Base-by-base conservation (phyloP, 2,888 invertebrate genomes). In the Adineta ricciae region DNA sequence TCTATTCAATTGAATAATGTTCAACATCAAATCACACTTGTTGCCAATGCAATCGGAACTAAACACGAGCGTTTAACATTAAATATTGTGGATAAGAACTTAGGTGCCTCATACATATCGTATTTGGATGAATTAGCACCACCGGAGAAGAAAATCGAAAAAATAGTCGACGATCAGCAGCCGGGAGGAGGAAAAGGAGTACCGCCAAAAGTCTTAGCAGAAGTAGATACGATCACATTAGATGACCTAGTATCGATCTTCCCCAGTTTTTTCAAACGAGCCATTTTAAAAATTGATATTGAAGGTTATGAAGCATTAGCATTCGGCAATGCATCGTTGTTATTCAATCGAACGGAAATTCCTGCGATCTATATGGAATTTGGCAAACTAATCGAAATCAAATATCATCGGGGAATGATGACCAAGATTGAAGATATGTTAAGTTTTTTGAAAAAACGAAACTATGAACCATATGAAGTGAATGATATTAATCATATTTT, bases 21-120 rank as follows among this genome's bases (percentile, higher is more conserved):
- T 83, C 85, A 86, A 46, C 86, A 87, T 38, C 86, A 86, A n/a
- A 87, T 89, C 3, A 84, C 86, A n/a, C 83, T 88, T 24, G 84
- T 89, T 27, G 87, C 87, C 56, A 88, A 88, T 83, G 89, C 88
- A 3, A 78, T 89, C 56, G 88, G 88, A 5, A 87, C 87, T 84
- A 84, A 84, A 41, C 87, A 88, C 56, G 84, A 87, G n/a, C 86
- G 86, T 38, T 87, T 88, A 32, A 87, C 86, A 21, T 83, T 89
- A 83, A 85, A 86, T 11, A 56, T 84, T 16, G 87, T 87, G 73
- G 83, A 54, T 21, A 88, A 87, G 78, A 89, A 89, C 86, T 88
- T 88, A 85, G 89, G 89, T 19, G 89, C 88, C 41, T 64, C 83
- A 41, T 83, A 78, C 46, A 24, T 54, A 27, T 83, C 83, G 3